Evolutionary conservation across 2,113 vertebrate species (phyloP).

Genomic region (Scolopax mira): DNA sequence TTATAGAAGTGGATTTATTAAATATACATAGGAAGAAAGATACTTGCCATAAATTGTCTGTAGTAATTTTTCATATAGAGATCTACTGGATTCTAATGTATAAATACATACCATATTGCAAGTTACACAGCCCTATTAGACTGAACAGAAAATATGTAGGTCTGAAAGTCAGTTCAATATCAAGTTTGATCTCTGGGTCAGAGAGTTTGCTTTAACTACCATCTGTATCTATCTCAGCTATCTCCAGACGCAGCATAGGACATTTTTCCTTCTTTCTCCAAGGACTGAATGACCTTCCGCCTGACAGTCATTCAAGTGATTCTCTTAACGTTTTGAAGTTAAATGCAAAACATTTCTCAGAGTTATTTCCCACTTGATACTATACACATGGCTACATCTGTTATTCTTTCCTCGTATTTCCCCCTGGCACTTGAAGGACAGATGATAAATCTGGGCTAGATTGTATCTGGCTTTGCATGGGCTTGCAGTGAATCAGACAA

Average conservation of each 20-base stretch:
- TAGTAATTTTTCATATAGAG: background rate
- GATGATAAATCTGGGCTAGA: constrained; percentile 29
- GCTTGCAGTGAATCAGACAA: background rate
- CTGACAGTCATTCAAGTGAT: background rate
- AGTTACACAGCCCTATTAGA: background rate
- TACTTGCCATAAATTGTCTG: background rate
- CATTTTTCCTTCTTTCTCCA: constrained; percentile 21
- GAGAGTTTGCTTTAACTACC: background rate
- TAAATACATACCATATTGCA: background rate
- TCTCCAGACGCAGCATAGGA: background rate
- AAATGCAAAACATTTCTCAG: constrained; percentile 33
- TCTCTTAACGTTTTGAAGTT: background rate
- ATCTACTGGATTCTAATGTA: background rate
- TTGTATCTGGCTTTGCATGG: background rate
- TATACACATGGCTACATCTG: constrained; percentile 32
- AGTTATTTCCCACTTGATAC: constrained; percentile 32
- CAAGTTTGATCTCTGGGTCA: background rate
- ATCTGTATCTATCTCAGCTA: constrained; percentile 12
- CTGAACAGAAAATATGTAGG: background rate
- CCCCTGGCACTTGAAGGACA: constrained; percentile 18
- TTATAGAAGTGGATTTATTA: background rate
- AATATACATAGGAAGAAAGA: background rate
- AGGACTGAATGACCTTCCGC: constrained; percentile 24
- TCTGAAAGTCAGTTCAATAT: background rate
- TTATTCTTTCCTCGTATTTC: background rate